phyloP scores from a whole-genome alignment of 1,140 invertebrate genomes.

The Archivesica marissinica region DNA sequence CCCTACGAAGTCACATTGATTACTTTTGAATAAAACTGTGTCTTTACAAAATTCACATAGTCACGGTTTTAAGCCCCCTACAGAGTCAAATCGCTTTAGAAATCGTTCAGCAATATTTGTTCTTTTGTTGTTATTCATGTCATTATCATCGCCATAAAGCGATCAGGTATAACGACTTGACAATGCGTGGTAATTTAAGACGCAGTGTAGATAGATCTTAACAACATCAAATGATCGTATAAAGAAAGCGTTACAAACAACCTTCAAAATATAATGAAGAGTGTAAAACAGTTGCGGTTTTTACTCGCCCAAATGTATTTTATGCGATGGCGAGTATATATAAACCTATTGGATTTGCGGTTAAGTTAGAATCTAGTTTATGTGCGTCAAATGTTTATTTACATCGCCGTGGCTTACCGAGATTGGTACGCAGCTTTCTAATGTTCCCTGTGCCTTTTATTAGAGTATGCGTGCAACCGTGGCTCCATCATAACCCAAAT shows the following conservation, averaged over 20 bases:
- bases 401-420: no score
- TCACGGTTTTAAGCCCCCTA: slow-evolving; percentile 16
- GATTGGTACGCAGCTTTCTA: no score
- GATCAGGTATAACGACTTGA: neutral
- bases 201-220: neutral
- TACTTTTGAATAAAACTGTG: slow-evolving; percentile 26
- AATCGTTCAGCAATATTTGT: slow-evolving; percentile 32
- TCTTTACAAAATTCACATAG: slow-evolving; percentile 34
- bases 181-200: slow-evolving; percentile 4
- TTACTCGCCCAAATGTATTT: no score
- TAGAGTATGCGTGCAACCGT: no score
- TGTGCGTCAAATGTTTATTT: no score
- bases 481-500: no score
- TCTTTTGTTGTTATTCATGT: neutral
- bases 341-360: no score
- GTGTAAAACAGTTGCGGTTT: no score
- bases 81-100: neutral
- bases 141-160: slow-evolving; percentile 19
- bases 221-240: neutral
- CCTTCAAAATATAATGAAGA: no score
- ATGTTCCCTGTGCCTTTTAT: no score
- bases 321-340: no score
- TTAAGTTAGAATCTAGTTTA: no score
- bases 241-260: neutral
- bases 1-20: slow-evolving; percentile 25